These are phyloP conservation scores for Thumatha senex DNA, from an alignment of 2,888 invertebrate genomes.

Conservation along the genomic window DNA sequence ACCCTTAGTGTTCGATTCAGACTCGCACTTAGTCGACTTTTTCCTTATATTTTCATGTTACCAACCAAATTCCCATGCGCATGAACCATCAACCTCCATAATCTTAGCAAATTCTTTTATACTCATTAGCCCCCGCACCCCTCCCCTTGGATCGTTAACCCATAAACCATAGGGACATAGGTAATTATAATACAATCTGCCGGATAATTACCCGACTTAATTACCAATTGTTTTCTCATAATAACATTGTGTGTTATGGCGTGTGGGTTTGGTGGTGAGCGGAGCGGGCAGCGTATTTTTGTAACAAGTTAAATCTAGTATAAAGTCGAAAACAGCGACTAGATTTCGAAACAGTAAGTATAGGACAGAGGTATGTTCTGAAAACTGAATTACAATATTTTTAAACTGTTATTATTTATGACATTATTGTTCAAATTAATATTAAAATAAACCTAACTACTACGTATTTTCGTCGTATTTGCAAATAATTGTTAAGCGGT, in stretches of 20 bases:
- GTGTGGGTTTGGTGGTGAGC: conserved; percentile 8
- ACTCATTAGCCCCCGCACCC: conserved; percentile 12
- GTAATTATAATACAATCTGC: conserved; percentile 44
- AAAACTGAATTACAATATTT: no score
- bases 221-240: conserved; percentile 58
- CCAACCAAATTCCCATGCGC: not conserved
- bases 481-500: no score
- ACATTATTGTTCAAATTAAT: no score
- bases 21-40: no score
- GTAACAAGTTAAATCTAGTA: not conserved
- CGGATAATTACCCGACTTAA: conserved; percentile 42
- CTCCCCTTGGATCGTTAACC: conserved; percentile 33
- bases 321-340: no score
- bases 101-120: conserved; percentile 11
- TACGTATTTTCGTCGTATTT: no score
- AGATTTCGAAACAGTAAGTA: no score
- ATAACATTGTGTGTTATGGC: conserved; percentile 37
- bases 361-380: no score
- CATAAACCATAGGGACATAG: conserved; percentile 22
- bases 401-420: no score
- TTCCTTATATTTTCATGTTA: not conserved
- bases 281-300: conserved; percentile 21
- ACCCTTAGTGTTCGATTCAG: no score
- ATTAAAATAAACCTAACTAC: no score
- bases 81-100: not conserved